These are phyloP conservation scores for Acleris sparsana DNA, from an alignment of 2,888 invertebrate species.

Conservation along the genomic window DNA sequence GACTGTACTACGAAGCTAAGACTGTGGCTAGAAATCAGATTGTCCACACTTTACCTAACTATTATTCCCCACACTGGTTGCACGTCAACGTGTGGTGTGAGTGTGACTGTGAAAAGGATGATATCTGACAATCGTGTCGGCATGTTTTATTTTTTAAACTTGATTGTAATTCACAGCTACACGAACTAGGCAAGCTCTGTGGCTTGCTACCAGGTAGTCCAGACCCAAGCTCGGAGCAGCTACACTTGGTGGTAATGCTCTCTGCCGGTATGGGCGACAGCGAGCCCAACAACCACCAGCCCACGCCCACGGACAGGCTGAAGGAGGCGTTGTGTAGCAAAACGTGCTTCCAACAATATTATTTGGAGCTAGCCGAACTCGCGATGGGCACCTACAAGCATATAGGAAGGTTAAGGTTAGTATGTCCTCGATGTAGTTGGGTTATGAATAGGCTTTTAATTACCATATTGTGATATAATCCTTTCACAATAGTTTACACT, in stretches of 20 bases:
- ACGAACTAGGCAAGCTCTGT: conserved; percentile 93
- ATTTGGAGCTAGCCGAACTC: conserved; percentile 95
- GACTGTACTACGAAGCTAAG: too few relatives aligned
- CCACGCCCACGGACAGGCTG: conserved; percentile 90
- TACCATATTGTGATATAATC: too few relatives aligned
- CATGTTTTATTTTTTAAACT: too few relatives aligned
- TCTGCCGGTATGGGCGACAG: conserved; percentile 95
- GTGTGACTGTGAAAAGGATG: too few relatives aligned
- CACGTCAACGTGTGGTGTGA: too few relatives aligned
- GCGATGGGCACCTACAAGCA: conserved; percentile 99
- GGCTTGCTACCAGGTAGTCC: conserved; percentile 93
- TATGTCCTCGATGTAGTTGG: conserved; percentile 10
- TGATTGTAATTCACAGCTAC: conserved; percentile 82
- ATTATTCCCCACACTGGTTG: too few relatives aligned
- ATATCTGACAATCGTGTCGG: too few relatives aligned
- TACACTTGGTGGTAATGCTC: conserved; percentile 94
- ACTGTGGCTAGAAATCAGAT: too few relatives aligned
- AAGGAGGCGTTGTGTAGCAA: conserved; percentile 96
- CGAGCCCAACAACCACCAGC: conserved; percentile 71
- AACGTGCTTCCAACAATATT: conserved; percentile 94
- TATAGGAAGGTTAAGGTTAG: conserved; percentile 87
- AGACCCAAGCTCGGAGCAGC: conserved; percentile 92
- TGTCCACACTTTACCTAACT: too few relatives aligned
- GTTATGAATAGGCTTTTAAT: too few relatives aligned
- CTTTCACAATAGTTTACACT: too few relatives aligned